These are phyloP conservation scores for Cosmia pyralina DNA, from an alignment of 2,888 invertebrate species.

Conservation along the genomic window DNA sequence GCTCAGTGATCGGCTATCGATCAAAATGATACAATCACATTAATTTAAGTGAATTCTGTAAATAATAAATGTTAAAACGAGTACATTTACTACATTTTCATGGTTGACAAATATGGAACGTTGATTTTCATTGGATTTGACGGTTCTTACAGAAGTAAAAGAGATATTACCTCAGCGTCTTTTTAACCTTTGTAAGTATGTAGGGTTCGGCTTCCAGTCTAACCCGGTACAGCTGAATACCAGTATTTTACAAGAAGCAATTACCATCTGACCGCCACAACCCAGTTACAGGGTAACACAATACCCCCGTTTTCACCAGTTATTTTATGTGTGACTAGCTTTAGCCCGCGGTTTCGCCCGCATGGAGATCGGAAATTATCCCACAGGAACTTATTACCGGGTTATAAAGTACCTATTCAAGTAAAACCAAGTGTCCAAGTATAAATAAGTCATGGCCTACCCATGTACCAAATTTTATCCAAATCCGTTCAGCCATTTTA, in stretches of 20 bases:
- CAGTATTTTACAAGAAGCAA: not conserved
- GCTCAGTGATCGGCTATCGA: conserved; percentile 10
- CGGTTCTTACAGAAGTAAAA: too few relatives aligned
- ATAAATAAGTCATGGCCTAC: too few relatives aligned
- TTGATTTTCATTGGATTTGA: not conserved
- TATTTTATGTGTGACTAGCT: not conserved
- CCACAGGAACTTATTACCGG: too few relatives aligned
- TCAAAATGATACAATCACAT: conserved; percentile 1
- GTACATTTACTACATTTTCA: not conserved
- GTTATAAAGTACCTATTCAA: too few relatives aligned
- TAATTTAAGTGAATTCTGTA: not conserved
- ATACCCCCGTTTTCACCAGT: not conserved
- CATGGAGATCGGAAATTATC: too few relatives aligned
- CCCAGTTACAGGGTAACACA: not conserved
- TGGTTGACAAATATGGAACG: not conserved
- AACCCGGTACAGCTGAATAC: not conserved
- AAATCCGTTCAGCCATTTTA: too few relatives aligned
- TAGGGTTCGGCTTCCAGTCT: not conserved
- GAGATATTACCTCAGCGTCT: not conserved
- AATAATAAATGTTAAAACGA: conserved; percentile 4
- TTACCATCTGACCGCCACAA: too few relatives aligned
- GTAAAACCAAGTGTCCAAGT: too few relatives aligned
- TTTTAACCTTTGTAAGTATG: too few relatives aligned
- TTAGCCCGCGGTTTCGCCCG: too few relatives aligned
- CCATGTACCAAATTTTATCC: too few relatives aligned